Conservation (phyloP, 2,113 vertebrate species). For the Pomatorhinus ruficollis region DNA sequence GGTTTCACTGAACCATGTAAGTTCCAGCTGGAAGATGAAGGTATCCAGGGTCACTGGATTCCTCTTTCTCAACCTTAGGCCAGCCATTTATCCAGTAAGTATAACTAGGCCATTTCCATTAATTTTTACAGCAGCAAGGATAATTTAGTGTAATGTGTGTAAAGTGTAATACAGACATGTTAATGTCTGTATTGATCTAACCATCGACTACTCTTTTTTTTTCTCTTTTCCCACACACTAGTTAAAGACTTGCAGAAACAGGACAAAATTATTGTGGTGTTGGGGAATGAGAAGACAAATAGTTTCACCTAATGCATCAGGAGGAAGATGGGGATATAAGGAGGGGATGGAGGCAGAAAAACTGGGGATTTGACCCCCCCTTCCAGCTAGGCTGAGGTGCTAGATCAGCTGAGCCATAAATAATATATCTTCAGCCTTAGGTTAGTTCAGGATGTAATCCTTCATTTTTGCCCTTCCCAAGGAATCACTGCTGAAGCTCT, state of each 20-base stretch:
- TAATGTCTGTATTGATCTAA: neutral
- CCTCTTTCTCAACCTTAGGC: neutral
- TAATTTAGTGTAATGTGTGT: neutral
- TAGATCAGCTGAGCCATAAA: neutral
- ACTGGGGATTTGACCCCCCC: accelerated
- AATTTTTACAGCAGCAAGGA: neutral
- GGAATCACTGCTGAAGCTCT: neutral
- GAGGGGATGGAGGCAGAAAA: neutral
- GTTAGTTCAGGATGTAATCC: neutral
- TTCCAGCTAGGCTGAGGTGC: neutral
- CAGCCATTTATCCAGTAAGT: neutral
- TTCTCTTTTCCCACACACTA: neutral
- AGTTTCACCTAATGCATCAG: neutral
- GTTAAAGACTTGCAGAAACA: neutral
- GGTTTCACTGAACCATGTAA: neutral
- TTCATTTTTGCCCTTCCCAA: neutral
- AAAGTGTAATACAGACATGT: too few relatives aligned
- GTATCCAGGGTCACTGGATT: neutral
- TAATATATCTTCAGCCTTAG: neutral
- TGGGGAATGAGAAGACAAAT: neutral
- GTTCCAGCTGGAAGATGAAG: neutral
- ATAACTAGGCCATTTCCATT: neutral
- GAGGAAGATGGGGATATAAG: neutral
- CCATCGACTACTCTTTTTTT: neutral
- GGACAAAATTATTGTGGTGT: neutral